These are phyloP conservation scores for Pseudococcus viburni DNA, from an alignment of 2,888 invertebrate genomes.

Conservation along the genomic window DNA sequence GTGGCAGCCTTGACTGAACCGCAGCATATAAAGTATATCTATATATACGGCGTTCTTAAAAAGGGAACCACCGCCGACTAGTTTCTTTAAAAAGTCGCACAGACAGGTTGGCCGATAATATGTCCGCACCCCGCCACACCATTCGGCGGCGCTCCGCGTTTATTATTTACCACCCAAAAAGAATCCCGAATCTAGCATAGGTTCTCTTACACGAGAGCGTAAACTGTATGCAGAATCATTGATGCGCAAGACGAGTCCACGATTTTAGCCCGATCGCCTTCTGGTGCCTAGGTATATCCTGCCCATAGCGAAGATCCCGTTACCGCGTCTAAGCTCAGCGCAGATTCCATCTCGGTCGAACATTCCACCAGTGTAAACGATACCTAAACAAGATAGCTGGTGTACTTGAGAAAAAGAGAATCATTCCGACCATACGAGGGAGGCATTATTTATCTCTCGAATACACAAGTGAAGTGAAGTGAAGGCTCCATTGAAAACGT, in stretches of 20 bases:
- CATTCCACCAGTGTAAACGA: slow-evolving; percentile 61
- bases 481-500: slow-evolving; percentile 62
- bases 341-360: too few relatives aligned
- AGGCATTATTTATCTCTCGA: slow-evolving; percentile 57
- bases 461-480: slow-evolving; percentile 46
- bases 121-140: not conserved
- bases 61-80: slow-evolving; percentile 66
- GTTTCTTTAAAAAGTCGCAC: slow-evolving; percentile 65
- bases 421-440: slow-evolving; percentile 9
- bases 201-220: slow-evolving; percentile 60
- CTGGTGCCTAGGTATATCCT: not conserved
- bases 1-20: slow-evolving; percentile 65
- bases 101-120: slow-evolving; percentile 63
- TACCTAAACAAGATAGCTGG: slow-evolving; percentile 47
- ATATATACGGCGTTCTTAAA: slow-evolving; percentile 60
- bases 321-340: not conserved
- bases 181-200: slow-evolving; percentile 48
- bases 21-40: slow-evolving; percentile 33
- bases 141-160: not conserved
- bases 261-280: not conserved
- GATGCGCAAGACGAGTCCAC: not conserved
- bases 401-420: slow-evolving; percentile 55
- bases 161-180: slow-evolving; percentile 65
- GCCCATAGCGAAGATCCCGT: not conserved
- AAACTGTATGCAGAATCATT: not conserved